These are phyloP conservation scores for Prochilodus magdalenae DNA, from an alignment of 2,113 vertebrate genomes.

Conservation along the genomic window DNA sequence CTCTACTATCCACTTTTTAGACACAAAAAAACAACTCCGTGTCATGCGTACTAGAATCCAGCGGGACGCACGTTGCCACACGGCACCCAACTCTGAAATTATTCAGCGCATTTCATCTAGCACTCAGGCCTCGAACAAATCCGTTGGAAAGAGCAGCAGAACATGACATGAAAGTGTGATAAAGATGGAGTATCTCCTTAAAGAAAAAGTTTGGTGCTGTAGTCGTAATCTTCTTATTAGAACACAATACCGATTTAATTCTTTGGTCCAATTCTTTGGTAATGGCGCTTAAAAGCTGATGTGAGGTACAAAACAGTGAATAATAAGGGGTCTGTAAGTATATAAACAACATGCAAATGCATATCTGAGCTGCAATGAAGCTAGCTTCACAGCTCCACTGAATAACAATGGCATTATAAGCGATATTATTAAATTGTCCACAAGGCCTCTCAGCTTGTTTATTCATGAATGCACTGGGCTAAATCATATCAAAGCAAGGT, in stretches of 20 bases:
- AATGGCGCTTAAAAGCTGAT: not conserved
- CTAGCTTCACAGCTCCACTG: conserved; percentile 20
- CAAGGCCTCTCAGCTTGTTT: conserved; percentile 40
- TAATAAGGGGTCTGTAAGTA: not conserved
- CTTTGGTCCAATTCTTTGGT: not conserved
- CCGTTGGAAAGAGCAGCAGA: not conserved
- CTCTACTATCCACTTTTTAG: not conserved
- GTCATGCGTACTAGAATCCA: not conserved
- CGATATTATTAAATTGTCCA: conserved; percentile 34
- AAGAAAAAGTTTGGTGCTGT: not conserved
- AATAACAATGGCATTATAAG: conserved; percentile 33
- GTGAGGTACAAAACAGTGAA: not conserved
- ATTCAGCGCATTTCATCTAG: not conserved
- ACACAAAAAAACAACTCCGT: not conserved
- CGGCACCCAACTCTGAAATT: not conserved
- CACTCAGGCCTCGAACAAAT: not conserved
- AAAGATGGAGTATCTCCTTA: not conserved
- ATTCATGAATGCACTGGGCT: conserved; percentile 33
- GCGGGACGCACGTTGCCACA: not conserved
- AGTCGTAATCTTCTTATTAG: not conserved
- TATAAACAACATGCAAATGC: conserved; percentile 19
- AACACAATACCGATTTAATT: not conserved
- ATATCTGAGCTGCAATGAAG: not conserved
- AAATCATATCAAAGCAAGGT: conserved; percentile 37
- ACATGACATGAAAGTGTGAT: not conserved